These are phyloP conservation scores for Notiomystis cincta DNA, from an alignment of 2,113 vertebrate species.

Conservation along the genomic window DNA sequence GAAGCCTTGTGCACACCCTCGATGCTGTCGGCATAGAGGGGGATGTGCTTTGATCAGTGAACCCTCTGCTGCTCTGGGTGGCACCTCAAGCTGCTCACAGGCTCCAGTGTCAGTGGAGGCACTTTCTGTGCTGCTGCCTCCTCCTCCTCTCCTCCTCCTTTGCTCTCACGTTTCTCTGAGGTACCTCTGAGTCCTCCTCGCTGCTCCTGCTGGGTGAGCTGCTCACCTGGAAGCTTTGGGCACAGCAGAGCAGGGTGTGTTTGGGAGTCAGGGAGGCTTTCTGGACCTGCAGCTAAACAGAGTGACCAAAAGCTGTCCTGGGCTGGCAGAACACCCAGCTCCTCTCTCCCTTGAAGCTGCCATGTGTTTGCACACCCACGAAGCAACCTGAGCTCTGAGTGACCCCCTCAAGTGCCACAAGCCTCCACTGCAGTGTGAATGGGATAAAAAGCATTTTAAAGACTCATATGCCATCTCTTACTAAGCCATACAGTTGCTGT, in stretches of 20 bases:
- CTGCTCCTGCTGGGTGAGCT: not conserved
- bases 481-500: not conserved
- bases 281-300: not conserved
- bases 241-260: not conserved
- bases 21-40: rapidly evolving
- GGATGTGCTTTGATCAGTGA: not conserved
- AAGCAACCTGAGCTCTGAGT: not conserved
- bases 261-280: not conserved
- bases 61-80: not conserved
- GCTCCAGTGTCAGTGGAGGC: not conserved
- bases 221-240: not conserved
- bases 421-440: not conserved
- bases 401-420: not conserved
- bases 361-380: rapidly evolving
- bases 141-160: not conserved
- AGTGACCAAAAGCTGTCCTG: not conserved
- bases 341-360: not conserved
- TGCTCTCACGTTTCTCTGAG: not conserved
- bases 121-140: not conserved
- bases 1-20: not conserved
- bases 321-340: not conserved
- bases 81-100: not conserved
- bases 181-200: not conserved
- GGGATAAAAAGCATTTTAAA: not conserved
- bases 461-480: not conserved